Evolutionary conservation across 2,113 vertebrate genomes (phyloP), one percentile per base, ranked within the genome.

Genomic region (Chlamydotis undulata): DNA sequence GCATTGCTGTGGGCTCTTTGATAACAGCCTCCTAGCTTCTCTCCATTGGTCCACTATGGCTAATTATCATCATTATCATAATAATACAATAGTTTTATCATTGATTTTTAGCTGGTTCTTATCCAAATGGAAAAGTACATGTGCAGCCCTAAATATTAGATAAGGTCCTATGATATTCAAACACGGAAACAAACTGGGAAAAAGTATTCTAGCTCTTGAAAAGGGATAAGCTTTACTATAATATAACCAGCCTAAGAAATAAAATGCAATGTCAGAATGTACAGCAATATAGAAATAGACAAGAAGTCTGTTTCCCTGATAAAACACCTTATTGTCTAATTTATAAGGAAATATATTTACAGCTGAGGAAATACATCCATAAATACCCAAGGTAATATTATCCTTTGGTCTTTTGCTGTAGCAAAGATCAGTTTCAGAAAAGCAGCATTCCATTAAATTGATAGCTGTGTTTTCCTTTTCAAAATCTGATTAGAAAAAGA

Each of bases 401-500:
- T 77, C 79, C 76, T 92, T 90, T 70, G 23, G 56, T 93, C 50
- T 63, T 90, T 83, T 78, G 85, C 53, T 14, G 18, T 67, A 55
- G 39, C 68, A 93, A 88, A 93, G 87, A 93, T 90, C 74, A 47
- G 14, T 93, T 96, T 85, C 84, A 81, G 64, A 89, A 94, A 78
- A 82, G 49, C 76, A 94, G 18, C 33, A 83, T 85, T 61, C 63
- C 25, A 77, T 88, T 93, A 85, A 88, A 93, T 74, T 77, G 63
- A 91, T 82, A 91, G n/a, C 61, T 93, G 22, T 59, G 39, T 70
- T 95, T 96, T 87, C 39, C 76, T 83, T 88, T 86, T 56, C 47
- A 81, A 83, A 96, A 96, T 83, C 29, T 37, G 49, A 94, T 94
- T 94, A 87, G 73, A 76, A 77, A 94, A 93, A 71, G 21, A 65